Evolutionary conservation across 2,888 invertebrate species (phyloP).

Genomic region (Timema cristinae): DNA sequence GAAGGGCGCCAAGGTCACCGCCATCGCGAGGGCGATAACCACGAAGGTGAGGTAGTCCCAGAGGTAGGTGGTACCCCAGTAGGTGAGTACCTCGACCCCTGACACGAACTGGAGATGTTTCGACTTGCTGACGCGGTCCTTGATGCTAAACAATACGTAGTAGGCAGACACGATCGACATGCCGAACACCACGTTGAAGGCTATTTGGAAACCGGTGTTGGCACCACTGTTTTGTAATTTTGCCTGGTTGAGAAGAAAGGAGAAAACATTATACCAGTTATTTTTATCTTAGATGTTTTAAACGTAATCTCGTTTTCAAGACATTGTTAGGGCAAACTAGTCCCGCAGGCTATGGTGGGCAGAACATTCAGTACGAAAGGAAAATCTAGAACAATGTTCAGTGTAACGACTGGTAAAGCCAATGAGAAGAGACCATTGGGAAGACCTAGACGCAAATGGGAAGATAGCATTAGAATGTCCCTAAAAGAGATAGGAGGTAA

Average conservation of each 20-base stretch:
- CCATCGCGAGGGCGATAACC: conserved; percentile 52
- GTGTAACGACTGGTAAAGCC: too few species aligned
- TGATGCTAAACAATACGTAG: conserved; percentile 57
- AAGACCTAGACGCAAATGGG: too few species aligned
- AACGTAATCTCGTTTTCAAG: too few species aligned
- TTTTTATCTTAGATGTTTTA: too few species aligned
- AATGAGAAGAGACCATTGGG: too few species aligned
- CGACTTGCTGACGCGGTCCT: conserved; percentile 64
- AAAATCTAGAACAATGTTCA: too few species aligned
- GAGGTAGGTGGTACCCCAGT: conserved; percentile 65
- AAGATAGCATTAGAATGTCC: too few species aligned
- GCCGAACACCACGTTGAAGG: conserved; percentile 67
- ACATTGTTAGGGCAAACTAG: too few species aligned
- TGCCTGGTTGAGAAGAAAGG: neutral
- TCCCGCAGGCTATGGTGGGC: too few species aligned
- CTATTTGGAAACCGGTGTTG: conserved; percentile 54
- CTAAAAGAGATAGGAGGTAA: too few species aligned
- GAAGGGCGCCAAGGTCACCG: conserved; percentile 60
- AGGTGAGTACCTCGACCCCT: conserved; percentile 60
- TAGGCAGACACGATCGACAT: conserved; percentile 65
- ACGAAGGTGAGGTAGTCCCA: conserved; percentile 65
- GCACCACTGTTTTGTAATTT: conserved; percentile 34
- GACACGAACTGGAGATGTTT: conserved; percentile 70
- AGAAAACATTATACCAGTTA: too few species aligned
- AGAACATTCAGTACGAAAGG: too few species aligned